Base-by-base conservation (phyloP, 2,888 invertebrate genomes). In the Cosmorhoe ocellata region DNA sequence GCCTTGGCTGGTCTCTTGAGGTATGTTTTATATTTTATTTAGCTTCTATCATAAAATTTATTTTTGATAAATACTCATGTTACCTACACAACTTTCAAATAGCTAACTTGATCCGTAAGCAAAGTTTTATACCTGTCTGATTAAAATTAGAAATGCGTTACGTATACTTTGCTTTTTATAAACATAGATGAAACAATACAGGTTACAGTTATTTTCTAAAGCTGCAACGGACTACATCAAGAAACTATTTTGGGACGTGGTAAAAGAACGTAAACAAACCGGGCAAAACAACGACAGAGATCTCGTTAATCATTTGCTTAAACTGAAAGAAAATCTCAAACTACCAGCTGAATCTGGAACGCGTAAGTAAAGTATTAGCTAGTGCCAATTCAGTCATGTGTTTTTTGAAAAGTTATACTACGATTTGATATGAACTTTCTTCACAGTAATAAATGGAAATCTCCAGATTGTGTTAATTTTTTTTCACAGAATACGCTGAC, bases 271-370 rank as follows among this genome's bases (percentile, higher is more conserved):
- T 1, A 68, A 78, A 47, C 61, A 67, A 47, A 54, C 53, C 26
- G 59, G 62, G 3, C 58, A 63, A 36, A 60, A 45, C 1, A 71
- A 59, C 30, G 69, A 79, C 18, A 80, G 69, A 51, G 86, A 86
- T 58, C 73, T 86, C 28, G 73, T 86, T 18, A 78, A 81, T 64
- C 79, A 75, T 59, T 68, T 86, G 52, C 64, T 86, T 9, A 79
- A 74, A 60, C 57, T 86, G 46, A 79, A 79, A 58, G 70, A 79
- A 12, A 81, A 78, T 44, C 58, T 82, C 32, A 83, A 79, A 62
- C 69, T 84, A 1, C 81, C 82, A 1, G 74, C 66, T 7, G 71
- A 69, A 11, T 52, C 72, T 5, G 71, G 63, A 46, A 52, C 73
- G 22, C 51, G 81, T 82, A 63, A 73, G 69, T 64, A n/a, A 41